Evolutionary conservation across 2,888 invertebrate genomes (phyloP).

Genomic region (Chrysolina haemoptera): DNA sequence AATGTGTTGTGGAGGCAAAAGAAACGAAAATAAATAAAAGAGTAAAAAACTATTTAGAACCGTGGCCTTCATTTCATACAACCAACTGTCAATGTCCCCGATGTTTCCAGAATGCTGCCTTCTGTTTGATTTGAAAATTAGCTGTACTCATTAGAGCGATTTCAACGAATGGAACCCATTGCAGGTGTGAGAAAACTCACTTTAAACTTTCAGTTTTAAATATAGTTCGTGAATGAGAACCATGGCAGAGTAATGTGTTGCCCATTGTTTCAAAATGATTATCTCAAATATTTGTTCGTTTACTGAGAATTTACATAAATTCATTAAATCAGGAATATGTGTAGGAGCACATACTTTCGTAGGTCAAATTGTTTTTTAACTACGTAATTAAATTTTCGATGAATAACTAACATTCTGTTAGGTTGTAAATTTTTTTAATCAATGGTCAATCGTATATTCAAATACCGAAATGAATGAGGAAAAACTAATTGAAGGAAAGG

Average conservation of each 20-base stretch:
- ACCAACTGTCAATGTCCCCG: constrained; percentile 7
- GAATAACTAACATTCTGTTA: not conserved
- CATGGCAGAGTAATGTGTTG: constrained; percentile 28
- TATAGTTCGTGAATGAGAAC: constrained; percentile 2
- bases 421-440: not conserved
- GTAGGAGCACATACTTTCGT: constrained; percentile 18
- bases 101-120: constrained; percentile 3
- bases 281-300: constrained; percentile 34
- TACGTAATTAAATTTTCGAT: not conserved
- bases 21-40: not conserved
- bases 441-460: not conserved
- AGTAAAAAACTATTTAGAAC: no score
- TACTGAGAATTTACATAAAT: constrained; percentile 37
- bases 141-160: constrained; percentile 31
- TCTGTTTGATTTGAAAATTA: constrained; percentile 31
- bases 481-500: no score
- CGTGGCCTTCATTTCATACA: not conserved
- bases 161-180: constrained; percentile 15
- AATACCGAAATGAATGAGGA: no score
- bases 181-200: constrained; percentile 18
- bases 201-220: constrained; percentile 30
- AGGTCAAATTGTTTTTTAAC: not conserved
- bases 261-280: constrained; percentile 41
- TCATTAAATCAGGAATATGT: constrained; percentile 31
- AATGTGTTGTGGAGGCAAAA: no score